Conservation (phyloP, 2,888 invertebrate genomes). For the Noctua comes region DNA sequence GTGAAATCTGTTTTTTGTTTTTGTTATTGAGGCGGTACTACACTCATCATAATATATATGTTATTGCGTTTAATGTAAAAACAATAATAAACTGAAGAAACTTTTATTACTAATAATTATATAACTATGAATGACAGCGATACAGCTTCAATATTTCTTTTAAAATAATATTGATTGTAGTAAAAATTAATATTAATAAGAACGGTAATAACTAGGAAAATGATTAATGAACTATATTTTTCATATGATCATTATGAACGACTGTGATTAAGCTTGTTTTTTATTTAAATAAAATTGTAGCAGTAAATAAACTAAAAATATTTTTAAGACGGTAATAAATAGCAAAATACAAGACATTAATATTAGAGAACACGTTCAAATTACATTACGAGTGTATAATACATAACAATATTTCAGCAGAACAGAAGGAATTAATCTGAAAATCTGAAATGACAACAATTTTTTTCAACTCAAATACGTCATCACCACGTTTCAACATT, state of each 20-base stretch:
- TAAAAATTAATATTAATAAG: neutral
- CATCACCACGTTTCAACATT: conserved; percentile 58
- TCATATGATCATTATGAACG: neutral
- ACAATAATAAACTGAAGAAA: neutral
- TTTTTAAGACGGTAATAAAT: neutral
- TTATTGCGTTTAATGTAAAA: neutral
- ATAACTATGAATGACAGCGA: neutral
- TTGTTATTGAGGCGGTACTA: neutral
- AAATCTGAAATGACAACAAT: conserved; percentile 44
- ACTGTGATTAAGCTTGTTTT: neutral
- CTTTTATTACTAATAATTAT: too few species aligned
- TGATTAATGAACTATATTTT: neutral
- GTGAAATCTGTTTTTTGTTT: neutral
- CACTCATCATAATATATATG: neutral
- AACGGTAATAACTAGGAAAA: neutral
- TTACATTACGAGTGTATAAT: neutral
- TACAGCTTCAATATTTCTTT: neutral
- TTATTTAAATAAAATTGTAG: neutral
- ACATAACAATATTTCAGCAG: conserved; percentile 18
- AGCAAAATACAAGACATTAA: neutral
- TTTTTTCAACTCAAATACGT: conserved; percentile 55
- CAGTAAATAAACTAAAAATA: neutral
- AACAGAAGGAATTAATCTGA: conserved; percentile 46
- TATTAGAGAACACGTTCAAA: neutral
- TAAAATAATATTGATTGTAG: neutral